phyloP scores from a whole-genome alignment of 53 echinoderm and acorn worm species.

The Paelopatides confundens region DNA sequence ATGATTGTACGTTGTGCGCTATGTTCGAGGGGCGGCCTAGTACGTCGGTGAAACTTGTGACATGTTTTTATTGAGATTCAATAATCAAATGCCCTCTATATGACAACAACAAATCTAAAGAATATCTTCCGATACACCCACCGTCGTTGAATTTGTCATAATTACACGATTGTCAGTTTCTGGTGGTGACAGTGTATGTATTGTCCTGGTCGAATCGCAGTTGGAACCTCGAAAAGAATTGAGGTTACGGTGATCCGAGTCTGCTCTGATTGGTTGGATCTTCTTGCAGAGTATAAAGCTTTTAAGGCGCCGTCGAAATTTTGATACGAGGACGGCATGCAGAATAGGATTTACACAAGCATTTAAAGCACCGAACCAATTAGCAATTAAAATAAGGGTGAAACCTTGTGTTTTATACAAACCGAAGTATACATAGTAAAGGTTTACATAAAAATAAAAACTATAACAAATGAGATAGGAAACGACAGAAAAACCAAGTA shows the following conservation, averaged over 20 bases:
- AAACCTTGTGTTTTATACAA: slow-evolving; percentile 68
- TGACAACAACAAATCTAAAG: no score
- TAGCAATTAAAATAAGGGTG: slow-evolving; percentile 74
- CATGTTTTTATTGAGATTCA: no score
- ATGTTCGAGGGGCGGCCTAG: no score
- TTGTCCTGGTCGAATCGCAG: not conserved
- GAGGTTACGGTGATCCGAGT: not conserved
- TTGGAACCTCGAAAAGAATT: not conserved
- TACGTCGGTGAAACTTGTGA: no score
- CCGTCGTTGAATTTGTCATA: no score
- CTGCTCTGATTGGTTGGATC: not conserved
- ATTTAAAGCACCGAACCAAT: slow-evolving; percentile 84
- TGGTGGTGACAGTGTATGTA: not conserved
- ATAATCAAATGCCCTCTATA: no score
- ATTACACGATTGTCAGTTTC: no score
- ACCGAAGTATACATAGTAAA: slow-evolving; percentile 89
- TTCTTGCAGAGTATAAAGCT: not conserved
- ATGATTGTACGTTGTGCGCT: no score
- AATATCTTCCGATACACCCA: no score
- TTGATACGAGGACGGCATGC: slow-evolving; percentile 64
- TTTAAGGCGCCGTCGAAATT: slow-evolving; percentile 43
- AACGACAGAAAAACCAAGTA: slow-evolving; percentile 75
- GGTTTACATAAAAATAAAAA: slow-evolving; percentile 86
- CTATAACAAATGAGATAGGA: slow-evolving; percentile 86
- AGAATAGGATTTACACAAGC: slow-evolving; percentile 81